These are phyloP conservation scores for Muricea muricata DNA, from an alignment of 92 coral and sea anemone genomes.

Conservation along the genomic window DNA sequence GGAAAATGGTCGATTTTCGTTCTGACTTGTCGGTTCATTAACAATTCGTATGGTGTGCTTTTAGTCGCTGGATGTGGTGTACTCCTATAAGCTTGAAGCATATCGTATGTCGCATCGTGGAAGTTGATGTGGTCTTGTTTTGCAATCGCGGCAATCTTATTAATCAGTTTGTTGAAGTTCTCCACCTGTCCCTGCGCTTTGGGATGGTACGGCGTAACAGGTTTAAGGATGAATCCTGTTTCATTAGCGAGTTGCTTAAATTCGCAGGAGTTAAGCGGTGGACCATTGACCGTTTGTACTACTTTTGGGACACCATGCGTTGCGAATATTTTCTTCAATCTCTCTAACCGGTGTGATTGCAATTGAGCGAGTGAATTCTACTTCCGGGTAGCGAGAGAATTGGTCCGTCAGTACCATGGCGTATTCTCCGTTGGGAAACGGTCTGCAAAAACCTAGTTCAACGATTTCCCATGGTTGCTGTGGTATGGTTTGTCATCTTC, in stretches of 20 bases:
- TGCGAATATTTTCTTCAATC: conserved; percentile 55
- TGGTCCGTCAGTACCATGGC: conserved; percentile 49
- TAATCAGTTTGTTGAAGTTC: conserved; percentile 52
- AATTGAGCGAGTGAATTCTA: conserved; percentile 50
- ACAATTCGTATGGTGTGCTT: conserved; percentile 58
- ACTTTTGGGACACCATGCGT: too few relatives aligned
- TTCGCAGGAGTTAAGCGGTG: conserved; percentile 62
- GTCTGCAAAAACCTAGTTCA: conserved; percentile 55
- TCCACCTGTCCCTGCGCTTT: too few relatives aligned
- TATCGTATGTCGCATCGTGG: conserved; percentile 65
- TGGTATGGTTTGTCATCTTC: too few relatives aligned
- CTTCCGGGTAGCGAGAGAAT: conserved; percentile 61
- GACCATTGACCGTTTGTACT: conserved; percentile 67
- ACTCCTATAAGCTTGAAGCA: conserved; percentile 65
- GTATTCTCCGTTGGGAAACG: conserved; percentile 30
- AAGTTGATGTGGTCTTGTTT: conserved; percentile 48
- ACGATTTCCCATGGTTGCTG: conserved; percentile 41
- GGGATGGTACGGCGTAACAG: conserved; percentile 56
- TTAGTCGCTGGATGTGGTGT: conserved; percentile 18
- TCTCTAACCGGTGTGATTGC: conserved; percentile 32
- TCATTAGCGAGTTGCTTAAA: conserved; percentile 42
- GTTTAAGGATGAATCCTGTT: conserved; percentile 63
- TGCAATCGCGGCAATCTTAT: conserved; percentile 63
- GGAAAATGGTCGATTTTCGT: conserved; percentile 69
- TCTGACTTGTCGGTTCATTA: conserved; percentile 52